Evolutionary conservation across 2,888 invertebrate species (phyloP), one percentile per base, ranked within the genome.

Genomic region (Aphelenchoides bicaudatus): DNA sequence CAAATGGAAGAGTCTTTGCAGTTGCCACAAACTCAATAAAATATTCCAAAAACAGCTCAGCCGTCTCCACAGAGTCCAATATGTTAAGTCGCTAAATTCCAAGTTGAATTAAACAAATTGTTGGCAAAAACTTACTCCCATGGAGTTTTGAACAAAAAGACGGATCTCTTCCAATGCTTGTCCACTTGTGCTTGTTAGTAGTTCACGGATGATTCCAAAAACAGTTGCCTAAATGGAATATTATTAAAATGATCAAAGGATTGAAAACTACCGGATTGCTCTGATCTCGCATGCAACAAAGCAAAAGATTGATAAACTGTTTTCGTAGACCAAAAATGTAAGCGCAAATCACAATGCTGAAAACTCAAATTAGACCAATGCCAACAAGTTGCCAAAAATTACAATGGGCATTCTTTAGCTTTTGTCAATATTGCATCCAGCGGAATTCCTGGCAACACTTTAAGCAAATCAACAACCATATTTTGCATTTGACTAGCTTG

Each of bases 41-140:
- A 46, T 69, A 61, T 3, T 64, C 65, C 29, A 66, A 34, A n/a
- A 71, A 58, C 3, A 71, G 57, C 28, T 59, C 51, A 13, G 67
- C 70, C 19, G 64, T 61, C 4, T 52, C 19, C 39, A 34, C 34
- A 27, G 60, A 43, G 39, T 63, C 62, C 1, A 67, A 25, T 31
- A 27, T 23, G 16, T 46, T 56, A 37, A 68, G 51, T 0, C 13
- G 39, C 65, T 67, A 37, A 56, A 63, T 47, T 3, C 43, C 34
- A 13, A 13, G 13, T 13, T 13, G 13, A 13, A 34, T 13, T 16
- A 34, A 34, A 34, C 34, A 34, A 13, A 34, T 34, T 34, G n/a
- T n/a, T n/a, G n/a, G n/a, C n/a, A 34, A 34, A 16, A 2, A 19
- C 53, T 51, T 51, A 53, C 53, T 16, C 16, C 49, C 4, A 53